Evolutionary conservation across 37 sponge, comb jelly and placozoan genomes (phyloP).

Genomic region (Ianthella basta): DNA sequence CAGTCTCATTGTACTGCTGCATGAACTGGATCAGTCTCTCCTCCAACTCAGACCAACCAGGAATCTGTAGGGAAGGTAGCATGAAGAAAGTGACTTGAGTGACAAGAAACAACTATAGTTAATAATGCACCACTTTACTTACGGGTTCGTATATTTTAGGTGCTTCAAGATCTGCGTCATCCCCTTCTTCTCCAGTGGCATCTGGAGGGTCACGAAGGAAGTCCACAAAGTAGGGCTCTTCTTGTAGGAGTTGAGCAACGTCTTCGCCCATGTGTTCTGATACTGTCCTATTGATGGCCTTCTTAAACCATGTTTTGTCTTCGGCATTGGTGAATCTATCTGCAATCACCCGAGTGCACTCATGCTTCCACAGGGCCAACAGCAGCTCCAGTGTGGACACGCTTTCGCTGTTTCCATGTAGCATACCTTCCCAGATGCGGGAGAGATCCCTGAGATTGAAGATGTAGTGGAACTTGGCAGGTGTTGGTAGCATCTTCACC

Average conservation of each 20-base stretch:
- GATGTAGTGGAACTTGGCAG: constrained; percentile 99
- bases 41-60: constrained; percentile 70
- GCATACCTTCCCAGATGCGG: constrained; percentile 99
- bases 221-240: constrained; percentile 98
- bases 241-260: constrained; percentile 48
- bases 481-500: constrained; percentile 96
- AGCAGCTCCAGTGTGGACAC: constrained; percentile 48
- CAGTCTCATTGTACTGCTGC: constrained; percentile 93
- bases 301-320: constrained; percentile 94
- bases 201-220: constrained; percentile 97
- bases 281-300: constrained; percentile 49
- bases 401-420: constrained; percentile 68
- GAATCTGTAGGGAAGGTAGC: constrained; percentile 49
- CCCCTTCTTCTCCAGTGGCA: constrained; percentile 95
- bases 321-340: constrained; percentile 94
- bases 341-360: constrained; percentile 92
- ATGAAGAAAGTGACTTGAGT: too few species aligned
- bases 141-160: constrained; percentile 98
- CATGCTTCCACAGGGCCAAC: constrained; percentile 94
- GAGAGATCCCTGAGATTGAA: constrained; percentile 99
- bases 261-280: constrained; percentile 75
- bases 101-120: not conserved
- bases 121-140: too few species aligned
- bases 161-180: constrained; percentile 91
- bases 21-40: constrained; percentile 79